A percentile compares a stretch with the other conserved stretches of the same genome.
Evolutionary conservation across 2,113 vertebrate species (phyloP).

Genomic region (Hemiprocne comata): DNA sequence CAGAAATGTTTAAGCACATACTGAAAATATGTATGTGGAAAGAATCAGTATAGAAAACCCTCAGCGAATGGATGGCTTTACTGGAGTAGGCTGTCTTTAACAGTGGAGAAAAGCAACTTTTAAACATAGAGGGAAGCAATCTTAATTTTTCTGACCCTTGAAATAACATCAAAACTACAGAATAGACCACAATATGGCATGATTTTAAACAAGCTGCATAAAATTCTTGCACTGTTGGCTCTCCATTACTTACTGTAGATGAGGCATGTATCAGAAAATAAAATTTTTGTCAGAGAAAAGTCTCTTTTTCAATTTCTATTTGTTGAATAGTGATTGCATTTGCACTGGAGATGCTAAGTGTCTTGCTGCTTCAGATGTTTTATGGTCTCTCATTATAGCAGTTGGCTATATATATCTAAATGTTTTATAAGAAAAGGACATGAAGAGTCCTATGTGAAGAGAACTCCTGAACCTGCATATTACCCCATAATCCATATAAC

Average conservation of each 20-base stretch:
- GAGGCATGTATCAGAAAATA: neutral
- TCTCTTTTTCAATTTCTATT: neutral
- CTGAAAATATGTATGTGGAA: neutral
- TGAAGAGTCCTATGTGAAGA: neutral
- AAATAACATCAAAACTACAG: neutral
- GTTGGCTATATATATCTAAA: neutral
- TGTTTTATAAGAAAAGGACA: slow-evolving; percentile 10
- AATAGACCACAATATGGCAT: neutral
- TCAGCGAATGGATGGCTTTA: neutral
- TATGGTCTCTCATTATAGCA: neutral
- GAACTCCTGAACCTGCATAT: neutral
- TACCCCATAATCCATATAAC: neutral
- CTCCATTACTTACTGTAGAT: neutral
- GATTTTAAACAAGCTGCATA: neutral
- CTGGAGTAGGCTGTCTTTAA: neutral
- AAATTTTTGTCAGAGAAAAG: neutral
- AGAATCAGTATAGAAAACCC: neutral
- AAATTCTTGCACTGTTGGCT: neutral
- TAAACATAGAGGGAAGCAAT: neutral
- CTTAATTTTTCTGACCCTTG: neutral
- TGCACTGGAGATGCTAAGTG: neutral
- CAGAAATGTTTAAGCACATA: neutral
- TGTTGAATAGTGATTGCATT: neutral
- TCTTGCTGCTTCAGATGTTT: neutral
- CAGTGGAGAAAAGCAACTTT: neutral